Base-by-base conservation (phyloP, 2,888 invertebrate species). In the Leptopterna dolabrata region DNA sequence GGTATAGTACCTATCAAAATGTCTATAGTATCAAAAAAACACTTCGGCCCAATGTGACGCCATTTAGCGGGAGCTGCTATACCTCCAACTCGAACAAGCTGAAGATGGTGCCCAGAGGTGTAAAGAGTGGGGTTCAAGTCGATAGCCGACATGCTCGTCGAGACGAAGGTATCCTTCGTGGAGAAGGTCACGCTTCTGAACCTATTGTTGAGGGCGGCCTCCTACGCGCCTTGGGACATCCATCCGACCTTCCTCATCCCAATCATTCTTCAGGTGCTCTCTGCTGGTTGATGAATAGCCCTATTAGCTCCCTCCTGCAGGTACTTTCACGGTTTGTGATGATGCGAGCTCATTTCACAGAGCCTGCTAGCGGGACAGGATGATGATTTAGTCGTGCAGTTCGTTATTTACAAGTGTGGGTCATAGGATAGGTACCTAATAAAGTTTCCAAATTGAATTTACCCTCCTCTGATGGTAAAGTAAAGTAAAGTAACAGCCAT, bases 141-240 rank as follows among this genome's bases (percentile, higher is more conserved):
- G 43, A 43, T 11, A 43, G 43, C 55, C 55, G 55, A 55, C 55
- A 55, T 55, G 55, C n/a, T n/a, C 55, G 55, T 55, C 6, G n/a
- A 55, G 55, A n/a, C 55, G 55, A 55, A 3, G 55, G 55, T 16
- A 55, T 55, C n/a, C 55, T 19, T 55, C 55, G 55, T 55, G n/a
- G 55, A 55, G 55, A 55, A 55, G 55, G 55, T 55, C 55, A 55
- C 55, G 55, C 55, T 55, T 19, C 55, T 55, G 55, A 55, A 19
- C 55, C 55, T 55, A 55, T 55, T 55, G 55, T 55, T 55, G 55
- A 55, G n/a, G 55, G 55, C 55, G 55, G 55, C 55, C 55, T 55
- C 55, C 55, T 19, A 55, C 55, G 19, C 55, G 55, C 55, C 55
- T 55, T 55, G 19, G 55, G 55, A 55, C 55, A 55, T 55, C 55